Conservation (phyloP, 2,797 vertebrate species). For the Parotocinclus haroldoi region DNA sequence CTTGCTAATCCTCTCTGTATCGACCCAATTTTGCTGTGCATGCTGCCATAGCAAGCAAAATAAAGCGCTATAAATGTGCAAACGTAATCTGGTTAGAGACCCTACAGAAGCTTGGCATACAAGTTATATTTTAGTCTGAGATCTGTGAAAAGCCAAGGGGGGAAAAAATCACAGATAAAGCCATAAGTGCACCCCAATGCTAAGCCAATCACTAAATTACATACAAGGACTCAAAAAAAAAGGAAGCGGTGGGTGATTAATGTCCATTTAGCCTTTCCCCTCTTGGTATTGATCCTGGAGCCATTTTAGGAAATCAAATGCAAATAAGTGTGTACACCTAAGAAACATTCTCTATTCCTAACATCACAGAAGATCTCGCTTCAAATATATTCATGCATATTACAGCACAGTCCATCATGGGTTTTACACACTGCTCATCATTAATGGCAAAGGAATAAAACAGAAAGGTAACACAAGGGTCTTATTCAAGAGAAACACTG, state of each 20-base stretch:
- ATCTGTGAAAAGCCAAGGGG: slow-evolving; percentile 15
- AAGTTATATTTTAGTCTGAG: slow-evolving; percentile 18
- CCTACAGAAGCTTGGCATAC: slow-evolving; percentile 4
- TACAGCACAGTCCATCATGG: too few relatives aligned
- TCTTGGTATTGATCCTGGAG: slow-evolving; percentile 56
- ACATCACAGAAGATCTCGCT: too few relatives aligned
- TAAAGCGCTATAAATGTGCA: slow-evolving; percentile 31
- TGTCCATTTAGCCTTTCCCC: slow-evolving; percentile 51
- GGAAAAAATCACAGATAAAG: background rate
- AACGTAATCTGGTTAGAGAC: slow-evolving; percentile 24
- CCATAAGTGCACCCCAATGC: background rate
- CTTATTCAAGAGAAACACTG: background rate
- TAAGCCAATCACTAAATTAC: slow-evolving; percentile 36
- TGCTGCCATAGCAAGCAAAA: too few relatives aligned
- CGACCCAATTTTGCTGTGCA: too few relatives aligned
- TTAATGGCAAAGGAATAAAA: background rate
- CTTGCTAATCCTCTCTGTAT: too few relatives aligned
- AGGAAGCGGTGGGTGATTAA: slow-evolving; percentile 49
- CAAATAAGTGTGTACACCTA: slow-evolving; percentile 40
- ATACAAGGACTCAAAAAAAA: slow-evolving; percentile 7
- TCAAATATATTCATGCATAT: too few relatives aligned
- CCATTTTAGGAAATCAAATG: slow-evolving; percentile 43
- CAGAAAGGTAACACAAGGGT: background rate
- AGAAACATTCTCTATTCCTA: slow-evolving; percentile 20
- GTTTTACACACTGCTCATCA: too few relatives aligned